Base-by-base conservation (phyloP, 1,140 invertebrate genomes). In the Bathynomus jamesi region DNA sequence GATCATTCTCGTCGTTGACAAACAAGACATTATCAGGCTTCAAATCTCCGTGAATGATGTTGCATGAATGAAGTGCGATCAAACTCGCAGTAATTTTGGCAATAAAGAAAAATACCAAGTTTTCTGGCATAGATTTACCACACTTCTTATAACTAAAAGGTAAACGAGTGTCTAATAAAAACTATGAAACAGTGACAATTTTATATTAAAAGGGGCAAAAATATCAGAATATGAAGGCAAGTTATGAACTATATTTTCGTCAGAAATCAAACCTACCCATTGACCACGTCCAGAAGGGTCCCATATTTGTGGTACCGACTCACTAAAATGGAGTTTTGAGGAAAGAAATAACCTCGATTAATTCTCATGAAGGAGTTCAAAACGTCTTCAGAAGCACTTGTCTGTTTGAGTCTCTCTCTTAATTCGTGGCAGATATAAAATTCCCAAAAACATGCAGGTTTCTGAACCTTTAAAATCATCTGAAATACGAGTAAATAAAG, bases 11-110 rank as follows among this genome's bases (percentile, higher is more conserved):
- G 46, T 74, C 68, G 25, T 86, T 85, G 83, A 89, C 88, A 29
- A 97, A 83, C 76, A 98, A 82, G 82, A 98, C 95, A 83, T 99
- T 99, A 81, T 99, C 96, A 1, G 96, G 95, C 83, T 98, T 99
- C 53, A 99, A 92, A 81, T 98, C 96, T 2, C 91, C 95, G 82
- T 99, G 96, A 72, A 99, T 91, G 68, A 99, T 95, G 81, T 90
- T 87, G 76, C 90, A 89, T 78, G 91, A 89, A 78, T 97, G 95
- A 66, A 99, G 83, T 78, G 94, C 88, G 80, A 94, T 89, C 11
- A 98, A 86, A 62, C 96, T 94, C 63, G 90, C 86, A 40, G 98
- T 82, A 82, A 99, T 88, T 82, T 98, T 93, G 70, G 91, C 88
- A 17, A 90, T 90, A 78, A 96, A 90, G 76, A 90, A 88, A 79